These are phyloP conservation scores for Pycnomerus fuliginosus DNA, from an alignment of 2,888 invertebrate genomes.

Conservation along the genomic window DNA sequence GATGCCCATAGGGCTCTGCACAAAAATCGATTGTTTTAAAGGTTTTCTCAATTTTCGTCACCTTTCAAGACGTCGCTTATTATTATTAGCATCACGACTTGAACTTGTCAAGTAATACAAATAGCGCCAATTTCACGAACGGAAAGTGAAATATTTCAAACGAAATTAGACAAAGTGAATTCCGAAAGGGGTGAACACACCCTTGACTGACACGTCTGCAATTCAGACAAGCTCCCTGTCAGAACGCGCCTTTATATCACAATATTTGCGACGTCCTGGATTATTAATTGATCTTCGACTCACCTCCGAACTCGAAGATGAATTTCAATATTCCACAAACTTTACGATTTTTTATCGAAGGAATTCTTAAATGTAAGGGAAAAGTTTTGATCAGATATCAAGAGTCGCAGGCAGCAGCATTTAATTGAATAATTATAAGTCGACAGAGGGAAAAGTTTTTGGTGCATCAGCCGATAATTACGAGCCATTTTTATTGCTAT, in stretches of 20 bases:
- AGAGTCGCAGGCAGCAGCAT: constrained; percentile 25
- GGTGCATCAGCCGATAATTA: constrained; percentile 8
- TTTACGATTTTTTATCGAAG: constrained; percentile 7
- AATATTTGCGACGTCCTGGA: constrained; percentile 11
- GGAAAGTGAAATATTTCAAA: constrained; percentile 36
- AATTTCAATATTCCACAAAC: too few relatives aligned
- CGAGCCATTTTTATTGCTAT: constrained; percentile 14
- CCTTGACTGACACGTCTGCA: constrained; percentile 18
- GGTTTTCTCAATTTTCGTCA: neutral
- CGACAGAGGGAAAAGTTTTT: constrained; percentile 18
- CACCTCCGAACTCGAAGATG: too few relatives aligned
- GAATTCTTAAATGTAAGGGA: constrained; percentile 3
- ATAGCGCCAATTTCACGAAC: constrained; percentile 35
- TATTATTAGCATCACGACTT: constrained; percentile 38
- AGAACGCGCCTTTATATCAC: constrained; percentile 3
- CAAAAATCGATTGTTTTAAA: neutral
- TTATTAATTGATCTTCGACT: too few relatives aligned
- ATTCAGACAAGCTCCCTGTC: constrained; percentile 6
- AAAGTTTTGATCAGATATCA: constrained; percentile 36
- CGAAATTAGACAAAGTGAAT: constrained; percentile 39
- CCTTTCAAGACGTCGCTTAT: constrained; percentile 18
- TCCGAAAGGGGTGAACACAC: constrained; percentile 30
- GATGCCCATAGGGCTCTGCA: neutral
- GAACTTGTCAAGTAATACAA: constrained; percentile 38
- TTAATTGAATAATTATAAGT: constrained; percentile 40